Percentiles rank a stretch among this genome's conserved stretches.
Evolutionary conservation across 2,888 invertebrate genomes (phyloP).

Genomic region (Stegana nigrithorax): DNA sequence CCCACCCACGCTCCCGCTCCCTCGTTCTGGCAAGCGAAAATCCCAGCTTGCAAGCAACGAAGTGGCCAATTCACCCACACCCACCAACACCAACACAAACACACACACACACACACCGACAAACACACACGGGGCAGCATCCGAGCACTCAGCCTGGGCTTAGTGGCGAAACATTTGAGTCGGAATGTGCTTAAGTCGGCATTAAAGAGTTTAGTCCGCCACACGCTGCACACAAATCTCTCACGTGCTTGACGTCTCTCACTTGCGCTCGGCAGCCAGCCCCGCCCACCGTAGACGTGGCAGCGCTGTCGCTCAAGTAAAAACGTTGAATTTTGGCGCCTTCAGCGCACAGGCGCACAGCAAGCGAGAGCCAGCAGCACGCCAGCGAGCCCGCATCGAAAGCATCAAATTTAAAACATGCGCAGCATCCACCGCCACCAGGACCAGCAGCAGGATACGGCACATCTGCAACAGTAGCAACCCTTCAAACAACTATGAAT

Average conservation of each 20-base stretch:
- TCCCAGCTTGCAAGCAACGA: neutral
- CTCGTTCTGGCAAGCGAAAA: too few relatives aligned
- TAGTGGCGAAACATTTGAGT: too few relatives aligned
- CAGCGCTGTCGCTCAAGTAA: slow-evolving; percentile 50
- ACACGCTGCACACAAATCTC: slow-evolving; percentile 32
- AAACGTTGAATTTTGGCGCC: slow-evolving; percentile 67
- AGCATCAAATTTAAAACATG: slow-evolving; percentile 4
- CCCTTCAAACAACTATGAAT: neutral
- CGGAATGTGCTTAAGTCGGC: too few relatives aligned
- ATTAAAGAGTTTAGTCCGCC: slow-evolving; percentile 41
- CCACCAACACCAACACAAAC: too few relatives aligned
- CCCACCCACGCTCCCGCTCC: too few relatives aligned
- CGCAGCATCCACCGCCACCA: neutral
- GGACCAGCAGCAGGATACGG: slow-evolving; percentile 25
- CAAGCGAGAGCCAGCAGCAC: slow-evolving; percentile 4
- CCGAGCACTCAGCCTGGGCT: too few relatives aligned
- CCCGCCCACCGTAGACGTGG: slow-evolving; percentile 14
- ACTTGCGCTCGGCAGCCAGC: too few relatives aligned
- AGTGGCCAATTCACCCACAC: neutral
- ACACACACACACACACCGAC: too few relatives aligned
- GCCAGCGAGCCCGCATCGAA: too few relatives aligned
- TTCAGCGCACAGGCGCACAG: slow-evolving; percentile 61
- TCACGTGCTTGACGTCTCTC: too few relatives aligned
- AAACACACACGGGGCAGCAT: too few relatives aligned
- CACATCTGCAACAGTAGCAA: slow-evolving; percentile 20